Evolutionary conservation across 2,888 invertebrate species (phyloP), one percentile per base, ranked within the genome.

Genomic region (Ochlodes sylvanus): DNA sequence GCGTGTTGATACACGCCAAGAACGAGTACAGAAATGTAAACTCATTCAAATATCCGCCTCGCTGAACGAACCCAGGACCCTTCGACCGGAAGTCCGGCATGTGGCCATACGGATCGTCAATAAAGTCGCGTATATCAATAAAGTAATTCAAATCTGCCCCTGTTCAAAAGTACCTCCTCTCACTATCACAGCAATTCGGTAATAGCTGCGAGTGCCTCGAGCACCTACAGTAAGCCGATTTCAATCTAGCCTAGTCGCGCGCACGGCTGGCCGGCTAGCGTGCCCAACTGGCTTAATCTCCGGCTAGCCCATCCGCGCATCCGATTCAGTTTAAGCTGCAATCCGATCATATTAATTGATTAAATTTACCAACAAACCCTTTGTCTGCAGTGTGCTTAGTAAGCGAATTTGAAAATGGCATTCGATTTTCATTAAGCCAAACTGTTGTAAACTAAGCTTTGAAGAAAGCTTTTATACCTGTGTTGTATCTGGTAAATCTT

Each of bases 341-440:
- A 68, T 68, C 68, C 68, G 56, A 68, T 68, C 68, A 68, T 68
- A 62, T 68, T 68, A 68, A 68, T 68, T 68, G 68, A 68, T 68
- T 68, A 68, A 56, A 61, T 60, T 55, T 56, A 47, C 67, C 44
- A 17, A 58, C 41, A 58, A 58, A 32, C 56, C 41, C 54, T 44
- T 27, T 64, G 38, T 64, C 15, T 63, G 41, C 21, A 19, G 9
- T 50, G 50, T 50, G 34, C 55, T 54, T 14, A 27, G 55, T 21
- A 34, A 15, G 15, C 10, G 34, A 15, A 34, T 55, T 55, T 34
- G 55, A 34, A 34, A 34, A 52, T 27, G 7, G 17, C 17, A 47
- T 47, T 47, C 14, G 47, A 47, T 17, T 17, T 6, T 27, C 27
- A 27, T 27, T 27, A 27, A 27, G 27, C 5, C 27, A 27, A 27